Evolutionary conservation across 2,888 invertebrate genomes (phyloP), one percentile per base, ranked within the genome.

Genomic region (Steromphala cineraria): DNA sequence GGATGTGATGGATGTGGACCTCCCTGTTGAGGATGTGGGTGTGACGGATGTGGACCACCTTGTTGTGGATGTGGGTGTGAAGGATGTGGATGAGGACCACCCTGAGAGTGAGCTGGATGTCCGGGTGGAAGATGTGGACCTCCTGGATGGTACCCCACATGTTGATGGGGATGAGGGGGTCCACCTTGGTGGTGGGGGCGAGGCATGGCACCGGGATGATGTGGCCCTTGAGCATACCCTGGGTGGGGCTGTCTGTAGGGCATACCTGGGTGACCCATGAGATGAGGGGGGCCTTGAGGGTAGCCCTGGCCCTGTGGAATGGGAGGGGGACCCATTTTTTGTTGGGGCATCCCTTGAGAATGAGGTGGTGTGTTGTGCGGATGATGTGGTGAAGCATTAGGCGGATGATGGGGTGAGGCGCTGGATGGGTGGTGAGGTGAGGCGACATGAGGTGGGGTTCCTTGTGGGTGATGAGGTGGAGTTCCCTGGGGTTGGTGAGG

Each of bases 161-260:
- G 74, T 56, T 55, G 10, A 53, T 46, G 19, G 19, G 55, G 74
- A 8, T 71, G 81, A 13, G 53, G 76, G n/a, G 53, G 78, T 10
- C 19, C 36, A 46, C 71, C 28, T 19, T 53, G 24, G 81, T 53
- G 81, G 80, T 8, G 83, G 83, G 52, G 85, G 82, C 80, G 83
- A 74, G 17, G 85, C 80, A 46, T 82, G 78, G 24, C 77, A 52
- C 80, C 75, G 17, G 71, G 75, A 67, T 46, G 62, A 19, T 71
- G 80, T 24, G 83, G 83, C 19, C 81, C 80, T 17, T 78, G 81
- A 15, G 53, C 56, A 24, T 53, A 78, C 21, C 55, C 81, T 52
- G 76, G 79, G 67, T 79, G 55, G 21, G 83, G 81, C 40, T 75
- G 79, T 76, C 76, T 75, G 52, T 79, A 71, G 0, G 71, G 36